Evolutionary conservation across 2,113 vertebrate genomes (phyloP).

Genomic region (Phoenicopterus ruber): DNA sequence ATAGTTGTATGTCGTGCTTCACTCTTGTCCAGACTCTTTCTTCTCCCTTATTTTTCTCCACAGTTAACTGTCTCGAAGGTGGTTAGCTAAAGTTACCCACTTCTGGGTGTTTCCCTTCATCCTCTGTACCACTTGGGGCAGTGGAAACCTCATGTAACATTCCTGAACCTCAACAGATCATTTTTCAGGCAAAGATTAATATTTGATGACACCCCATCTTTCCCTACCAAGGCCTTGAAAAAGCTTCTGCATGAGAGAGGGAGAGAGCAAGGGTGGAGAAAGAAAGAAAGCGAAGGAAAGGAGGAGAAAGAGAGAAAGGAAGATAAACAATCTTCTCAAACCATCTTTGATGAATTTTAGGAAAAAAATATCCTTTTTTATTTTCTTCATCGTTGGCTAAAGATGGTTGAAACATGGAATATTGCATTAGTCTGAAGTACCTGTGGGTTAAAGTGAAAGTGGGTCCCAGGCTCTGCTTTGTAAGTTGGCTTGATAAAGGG

Average conservation of each 20-base stretch:
- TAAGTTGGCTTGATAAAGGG: background rate
- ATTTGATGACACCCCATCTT: background rate
- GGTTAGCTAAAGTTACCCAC: background rate
- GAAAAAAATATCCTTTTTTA: too few relatives aligned
- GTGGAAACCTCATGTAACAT: background rate
- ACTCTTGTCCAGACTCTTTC: background rate
- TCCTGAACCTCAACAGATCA: background rate
- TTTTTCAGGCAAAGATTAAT: background rate
- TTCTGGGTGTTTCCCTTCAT: background rate
- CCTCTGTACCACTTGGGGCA: background rate
- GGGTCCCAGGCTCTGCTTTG: background rate
- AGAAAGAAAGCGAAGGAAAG: background rate
- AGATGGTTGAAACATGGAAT: background rate
- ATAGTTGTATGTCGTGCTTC: background rate
- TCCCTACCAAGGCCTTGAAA: background rate
- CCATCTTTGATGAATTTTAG: background rate
- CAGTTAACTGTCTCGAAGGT: background rate
- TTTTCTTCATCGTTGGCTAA: background rate
- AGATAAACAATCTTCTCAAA: background rate
- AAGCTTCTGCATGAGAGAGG: background rate
- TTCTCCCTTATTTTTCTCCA: background rate
- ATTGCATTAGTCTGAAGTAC: background rate
- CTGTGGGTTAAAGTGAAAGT: background rate
- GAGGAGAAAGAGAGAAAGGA: background rate
- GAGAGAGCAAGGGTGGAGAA: background rate